Evolutionary conservation across 92 coral and sea anemone species (phyloP), one percentile per base, ranked within the genome.

Genomic region (Virgularia gustaviana): DNA sequence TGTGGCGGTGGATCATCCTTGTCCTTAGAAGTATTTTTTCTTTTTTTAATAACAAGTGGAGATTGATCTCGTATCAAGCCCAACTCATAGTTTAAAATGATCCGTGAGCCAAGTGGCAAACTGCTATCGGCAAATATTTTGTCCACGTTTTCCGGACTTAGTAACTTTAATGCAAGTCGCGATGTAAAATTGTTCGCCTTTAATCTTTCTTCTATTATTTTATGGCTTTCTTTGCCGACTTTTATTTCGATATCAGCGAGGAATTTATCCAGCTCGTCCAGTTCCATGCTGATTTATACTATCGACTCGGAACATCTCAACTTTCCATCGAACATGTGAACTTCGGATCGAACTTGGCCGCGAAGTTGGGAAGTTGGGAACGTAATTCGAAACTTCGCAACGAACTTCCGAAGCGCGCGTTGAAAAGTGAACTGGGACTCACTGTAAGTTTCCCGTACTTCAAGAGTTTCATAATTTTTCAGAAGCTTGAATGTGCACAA

Each of bases 101-200:
- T 47, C 57, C 65, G 25, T 18, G 43, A 60, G 22, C 78, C 78
- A 10, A 73, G 25, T 9, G 78, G 45, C 32, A 72, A 24, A 25
- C 31, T 27, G 10, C 13, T 31, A 34, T 33, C 49, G 36, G 54
- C 70, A 41, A 72, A 72, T 49, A 72, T 29, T 16, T 20, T 5
- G 27, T 56, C 54, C n/a, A 72, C 30, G 39, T 72, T 36, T 0
- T 35, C 51, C 20, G 29, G 49, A 35, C 27, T n/a, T 0, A 72
- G 43, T 15, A 72, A 32, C 30, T 72, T 72, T 38, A 72, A 23
- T 31, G 41, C 13, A 1, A 58, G 42, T 58, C 65, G 32, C 39
- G 65, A 58, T 13, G 65, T 58, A 58, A 58, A 58, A 58, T 58
- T 58, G 20, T 58, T 58, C 20, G 65, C 9, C 22, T 16, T 24